Conservation (phyloP, 2,797 vertebrate species). For the Crocidura indochinensis region DNA sequence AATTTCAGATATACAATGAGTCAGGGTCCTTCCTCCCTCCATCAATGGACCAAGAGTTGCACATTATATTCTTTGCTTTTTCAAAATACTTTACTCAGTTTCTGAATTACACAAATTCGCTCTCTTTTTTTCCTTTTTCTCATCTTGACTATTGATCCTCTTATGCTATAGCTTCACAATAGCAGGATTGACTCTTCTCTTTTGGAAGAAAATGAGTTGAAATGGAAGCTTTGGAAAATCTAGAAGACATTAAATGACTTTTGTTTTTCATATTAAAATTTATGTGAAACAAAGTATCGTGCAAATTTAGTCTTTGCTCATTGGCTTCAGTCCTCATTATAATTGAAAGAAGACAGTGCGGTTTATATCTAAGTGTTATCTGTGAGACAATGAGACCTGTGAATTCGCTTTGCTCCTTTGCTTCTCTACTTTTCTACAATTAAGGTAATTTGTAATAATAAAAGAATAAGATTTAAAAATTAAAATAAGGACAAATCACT, state of each 20-base stretch:
- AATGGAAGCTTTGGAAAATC: slow-evolving; percentile 32
- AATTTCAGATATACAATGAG: too few species aligned
- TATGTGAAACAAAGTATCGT: not conserved
- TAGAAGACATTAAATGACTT: slow-evolving; percentile 49
- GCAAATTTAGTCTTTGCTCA: not conserved
- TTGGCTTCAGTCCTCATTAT: not conserved
- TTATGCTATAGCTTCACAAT: slow-evolving; percentile 16
- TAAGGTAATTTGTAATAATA: not conserved
- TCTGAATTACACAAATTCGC: slow-evolving; percentile 22
- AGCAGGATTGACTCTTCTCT: not conserved
- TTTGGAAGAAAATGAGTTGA: slow-evolving; percentile 35
- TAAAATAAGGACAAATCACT: not conserved
- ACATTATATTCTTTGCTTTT: slow-evolving; percentile 12
- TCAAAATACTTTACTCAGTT: slow-evolving; percentile 37
- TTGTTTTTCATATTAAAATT: not conserved
- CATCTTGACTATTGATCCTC: not conserved
- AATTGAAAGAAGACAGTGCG: slow-evolving; percentile 16
- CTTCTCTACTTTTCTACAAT: slow-evolving; percentile 48
- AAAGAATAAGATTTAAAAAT: not conserved
- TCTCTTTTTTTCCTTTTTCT: not conserved
- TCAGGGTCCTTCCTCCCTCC: too few species aligned
- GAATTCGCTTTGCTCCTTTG: slow-evolving; percentile 1
- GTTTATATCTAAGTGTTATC: not conserved
- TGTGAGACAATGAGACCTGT: not conserved
- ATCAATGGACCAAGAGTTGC: too few species aligned